Evolutionary conservation across 2,113 vertebrate genomes (phyloP).

Genomic region (Pomatorhinus ruficollis): DNA sequence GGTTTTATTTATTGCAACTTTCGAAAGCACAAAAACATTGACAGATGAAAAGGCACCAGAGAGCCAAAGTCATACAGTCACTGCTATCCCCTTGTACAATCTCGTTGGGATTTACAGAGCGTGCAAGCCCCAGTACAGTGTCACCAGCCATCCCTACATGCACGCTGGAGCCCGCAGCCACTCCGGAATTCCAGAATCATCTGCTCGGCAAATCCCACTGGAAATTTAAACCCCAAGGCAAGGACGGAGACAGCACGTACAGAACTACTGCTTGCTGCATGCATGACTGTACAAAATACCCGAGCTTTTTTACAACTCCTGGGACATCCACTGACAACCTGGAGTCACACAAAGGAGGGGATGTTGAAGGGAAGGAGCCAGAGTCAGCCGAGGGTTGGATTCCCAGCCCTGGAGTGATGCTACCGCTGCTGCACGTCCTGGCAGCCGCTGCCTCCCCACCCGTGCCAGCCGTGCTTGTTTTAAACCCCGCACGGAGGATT

Average conservation of each 20-base stretch:
- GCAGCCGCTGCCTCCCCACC: not conserved
- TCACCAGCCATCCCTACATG: constrained; percentile 5
- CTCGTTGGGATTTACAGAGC: not conserved
- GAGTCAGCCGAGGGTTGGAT: not conserved
- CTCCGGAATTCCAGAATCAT: not conserved
- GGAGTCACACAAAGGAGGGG: not conserved
- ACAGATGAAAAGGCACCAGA: constrained; percentile 57
- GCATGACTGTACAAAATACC: not conserved
- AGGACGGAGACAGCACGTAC: not conserved
- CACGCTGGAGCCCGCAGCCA: not conserved
- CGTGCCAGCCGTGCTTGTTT: accelerated
- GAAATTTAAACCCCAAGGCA: not conserved
- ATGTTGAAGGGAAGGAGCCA: not conserved
- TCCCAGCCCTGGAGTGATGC: not conserved
- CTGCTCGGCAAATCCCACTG: constrained; percentile 1
- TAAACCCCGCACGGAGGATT: not conserved
- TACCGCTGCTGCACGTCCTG: not conserved
- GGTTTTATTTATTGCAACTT: constrained; percentile 60
- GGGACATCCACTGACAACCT: not conserved
- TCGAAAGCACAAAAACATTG: constrained; percentile 47
- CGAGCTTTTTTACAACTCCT: not conserved
- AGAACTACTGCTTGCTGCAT: not conserved
- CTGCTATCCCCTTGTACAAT: constrained; percentile 40
- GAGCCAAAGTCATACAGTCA: constrained; percentile 33
- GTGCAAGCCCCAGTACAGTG: constrained; percentile 33